Percentiles rank a stretch among this genome's conserved stretches.
These are phyloP conservation scores for Spongia lamella DNA, from an alignment of 37 sponge, comb jelly and placozoan species.

Conservation along the genomic window DNA sequence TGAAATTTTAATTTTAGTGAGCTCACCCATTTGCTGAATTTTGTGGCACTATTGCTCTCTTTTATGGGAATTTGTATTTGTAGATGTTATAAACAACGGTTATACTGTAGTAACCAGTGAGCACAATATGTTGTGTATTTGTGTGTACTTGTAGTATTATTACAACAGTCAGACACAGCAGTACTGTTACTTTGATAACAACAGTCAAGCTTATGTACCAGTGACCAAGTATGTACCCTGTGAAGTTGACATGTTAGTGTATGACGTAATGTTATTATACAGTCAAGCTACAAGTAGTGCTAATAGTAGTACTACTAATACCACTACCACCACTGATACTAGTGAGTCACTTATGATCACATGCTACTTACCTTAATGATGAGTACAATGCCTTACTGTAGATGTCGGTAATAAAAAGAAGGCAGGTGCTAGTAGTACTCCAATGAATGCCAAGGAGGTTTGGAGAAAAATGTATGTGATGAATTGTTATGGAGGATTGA, in stretches of 20 bases:
- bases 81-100: too few relatives aligned
- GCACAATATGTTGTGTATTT: too few relatives aligned
- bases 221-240: constrained; percentile 52
- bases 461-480: background rate
- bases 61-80: background rate
- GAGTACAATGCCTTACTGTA: background rate
- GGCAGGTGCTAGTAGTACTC: constrained; percentile 22
- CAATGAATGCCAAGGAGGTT: constrained; percentile 76
- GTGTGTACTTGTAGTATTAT: constrained; percentile 68
- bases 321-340: constrained; percentile 6
- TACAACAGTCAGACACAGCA: constrained; percentile 89
- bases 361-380: too few relatives aligned
- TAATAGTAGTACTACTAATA: background rate
- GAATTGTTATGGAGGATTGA: background rate
- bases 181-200: constrained; percentile 88
- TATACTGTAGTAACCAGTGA: too few relatives aligned
- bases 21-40: background rate
- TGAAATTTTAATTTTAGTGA: too few relatives aligned
- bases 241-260: constrained; percentile 8
- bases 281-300: background rate
- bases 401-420: constrained; percentile 67
- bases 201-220: constrained; percentile 70
- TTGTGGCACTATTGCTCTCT: background rate
- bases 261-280: background rate
- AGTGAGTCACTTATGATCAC: too few relatives aligned